Conservation (phyloP, 1,140 invertebrate genomes). For the Akabosia matsudoensis region DNA sequence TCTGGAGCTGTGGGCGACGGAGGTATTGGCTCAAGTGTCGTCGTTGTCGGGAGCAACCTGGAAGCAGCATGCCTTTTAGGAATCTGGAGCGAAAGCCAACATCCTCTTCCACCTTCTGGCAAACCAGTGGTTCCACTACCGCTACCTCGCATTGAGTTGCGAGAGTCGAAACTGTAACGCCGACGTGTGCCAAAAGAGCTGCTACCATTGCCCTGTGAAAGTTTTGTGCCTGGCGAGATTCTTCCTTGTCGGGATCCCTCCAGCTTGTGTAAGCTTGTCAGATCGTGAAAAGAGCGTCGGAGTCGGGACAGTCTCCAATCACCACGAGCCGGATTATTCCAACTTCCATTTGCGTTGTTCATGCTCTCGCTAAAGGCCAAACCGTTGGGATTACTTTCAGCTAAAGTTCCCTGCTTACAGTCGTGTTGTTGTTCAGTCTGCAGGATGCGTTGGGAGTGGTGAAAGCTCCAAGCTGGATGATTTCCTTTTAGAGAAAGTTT, state of each 20-base stretch:
- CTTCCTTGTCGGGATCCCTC: neutral
- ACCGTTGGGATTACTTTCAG: neutral
- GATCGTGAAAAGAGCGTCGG: neutral
- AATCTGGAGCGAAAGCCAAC: neutral
- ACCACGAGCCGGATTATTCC: neutral
- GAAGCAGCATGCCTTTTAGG: neutral
- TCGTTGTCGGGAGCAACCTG: neutral
- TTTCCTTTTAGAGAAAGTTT: no score
- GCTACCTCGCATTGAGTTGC: neutral
- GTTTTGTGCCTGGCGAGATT: neutral
- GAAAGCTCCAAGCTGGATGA: no score
- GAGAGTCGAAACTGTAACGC: constrained; percentile 19
- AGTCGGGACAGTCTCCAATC: neutral
- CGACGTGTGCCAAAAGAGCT: constrained; percentile 7
- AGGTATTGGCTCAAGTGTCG: neutral
- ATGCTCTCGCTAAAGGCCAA: neutral
- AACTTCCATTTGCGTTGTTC: neutral
- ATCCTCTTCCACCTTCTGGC: neutral
- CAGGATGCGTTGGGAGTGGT: no score
- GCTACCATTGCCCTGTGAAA: neutral
- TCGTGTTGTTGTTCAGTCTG: neutral
- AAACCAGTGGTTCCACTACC: neutral
- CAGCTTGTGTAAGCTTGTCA: neutral
- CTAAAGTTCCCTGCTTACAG: neutral
- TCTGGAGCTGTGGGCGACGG: neutral